Conservation (phyloP, 1,140 invertebrate genomes). For the Papilio polyxenes region DNA sequence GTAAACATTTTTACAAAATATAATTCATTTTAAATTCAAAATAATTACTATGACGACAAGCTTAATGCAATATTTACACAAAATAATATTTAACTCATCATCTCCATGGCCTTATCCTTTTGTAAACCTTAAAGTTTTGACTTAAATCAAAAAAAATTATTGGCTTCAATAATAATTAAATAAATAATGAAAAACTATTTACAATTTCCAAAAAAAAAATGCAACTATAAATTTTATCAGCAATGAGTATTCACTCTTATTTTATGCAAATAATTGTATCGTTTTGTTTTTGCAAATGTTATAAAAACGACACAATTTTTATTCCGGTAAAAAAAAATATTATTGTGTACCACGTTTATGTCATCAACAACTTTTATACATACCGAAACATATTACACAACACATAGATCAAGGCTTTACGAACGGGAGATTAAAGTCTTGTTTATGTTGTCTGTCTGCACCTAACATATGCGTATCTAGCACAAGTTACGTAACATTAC, state of each 20-base stretch:
- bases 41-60: neutral
- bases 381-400: neutral
- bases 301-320: too few species aligned
- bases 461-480: neutral
- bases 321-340: neutral
- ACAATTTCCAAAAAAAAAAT: too few species aligned
- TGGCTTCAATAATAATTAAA: neutral
- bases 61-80: neutral
- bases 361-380: neutral
- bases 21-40: neutral
- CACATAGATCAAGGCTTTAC: neutral
- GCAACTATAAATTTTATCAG: too few species aligned
- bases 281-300: too few species aligned
- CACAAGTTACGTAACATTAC: neutral
- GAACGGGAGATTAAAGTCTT: neutral
- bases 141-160: too few species aligned
- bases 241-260: too few species aligned
- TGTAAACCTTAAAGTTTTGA: too few species aligned
- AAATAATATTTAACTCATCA: neutral
- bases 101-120: too few species aligned
- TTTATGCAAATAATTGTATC: too few species aligned
- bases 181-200: too few species aligned
- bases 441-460: slow-evolving; percentile 6
- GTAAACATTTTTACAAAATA: neutral
- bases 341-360: neutral